These are phyloP conservation scores for Nebria ingens DNA, from an alignment of 1,140 invertebrate species.

Conservation along the genomic window DNA sequence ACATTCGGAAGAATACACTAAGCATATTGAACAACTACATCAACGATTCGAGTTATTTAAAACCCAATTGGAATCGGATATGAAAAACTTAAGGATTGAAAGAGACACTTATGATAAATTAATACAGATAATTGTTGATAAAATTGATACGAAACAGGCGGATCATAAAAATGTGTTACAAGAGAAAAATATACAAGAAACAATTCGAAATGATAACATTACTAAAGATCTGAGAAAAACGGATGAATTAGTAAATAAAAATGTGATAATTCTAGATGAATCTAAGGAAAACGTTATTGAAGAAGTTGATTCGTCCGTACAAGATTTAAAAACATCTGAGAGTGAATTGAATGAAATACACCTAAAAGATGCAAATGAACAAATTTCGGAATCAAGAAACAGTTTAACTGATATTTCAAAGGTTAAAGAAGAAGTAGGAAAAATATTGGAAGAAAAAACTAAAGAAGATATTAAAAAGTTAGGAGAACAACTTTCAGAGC, in stretches of 20 bases:
- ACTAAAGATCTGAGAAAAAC: background rate
- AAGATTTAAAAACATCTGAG: background rate
- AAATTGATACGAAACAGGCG: slow-evolving; percentile 10
- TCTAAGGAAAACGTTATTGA: background rate
- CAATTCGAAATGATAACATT: no score
- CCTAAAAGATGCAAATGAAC: background rate
- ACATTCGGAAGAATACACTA: slow-evolving; percentile 15
- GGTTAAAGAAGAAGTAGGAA: slow-evolving; percentile 3
- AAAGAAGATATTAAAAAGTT: slow-evolving; percentile 1
- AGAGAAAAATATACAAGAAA: slow-evolving; percentile 11
- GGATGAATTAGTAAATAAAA: background rate
- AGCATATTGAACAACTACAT: slow-evolving; percentile 21
- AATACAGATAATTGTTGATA: slow-evolving; percentile 21
- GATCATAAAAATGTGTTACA: slow-evolving; percentile 14
- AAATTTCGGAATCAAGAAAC: background rate
- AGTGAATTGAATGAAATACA: background rate
- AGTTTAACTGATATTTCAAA: slow-evolving; percentile 2
- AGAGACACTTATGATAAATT: slow-evolving; percentile 29
- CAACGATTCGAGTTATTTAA: slow-evolving; percentile 30
- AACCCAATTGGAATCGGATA: slow-evolving; percentile 25
- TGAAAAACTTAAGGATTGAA: slow-evolving; percentile 26
- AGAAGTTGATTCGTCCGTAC: background rate
- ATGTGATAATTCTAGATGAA: background rate
- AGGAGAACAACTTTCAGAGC: background rate
- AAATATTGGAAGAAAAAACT: slow-evolving; percentile 1